Percentiles rank a stretch among this genome's conserved stretches.
These are phyloP conservation scores for Tragopan temminckii DNA, from an alignment of 2,797 vertebrate species.

Conservation along the genomic window DNA sequence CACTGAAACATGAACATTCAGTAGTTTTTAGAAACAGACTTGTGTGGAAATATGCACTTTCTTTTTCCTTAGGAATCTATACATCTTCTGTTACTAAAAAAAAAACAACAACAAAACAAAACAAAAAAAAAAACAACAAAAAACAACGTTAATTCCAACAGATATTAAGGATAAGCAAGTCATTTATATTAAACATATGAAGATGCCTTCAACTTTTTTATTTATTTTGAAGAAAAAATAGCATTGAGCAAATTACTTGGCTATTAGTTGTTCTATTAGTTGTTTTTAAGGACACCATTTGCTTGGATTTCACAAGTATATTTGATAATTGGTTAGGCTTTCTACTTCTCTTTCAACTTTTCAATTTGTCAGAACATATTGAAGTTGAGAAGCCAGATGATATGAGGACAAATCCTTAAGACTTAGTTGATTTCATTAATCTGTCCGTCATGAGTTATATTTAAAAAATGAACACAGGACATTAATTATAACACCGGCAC, in stretches of 20 bases:
- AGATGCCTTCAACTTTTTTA: not conserved
- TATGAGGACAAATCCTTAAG: not conserved
- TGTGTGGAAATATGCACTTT: not conserved
- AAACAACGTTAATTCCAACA: not conserved
- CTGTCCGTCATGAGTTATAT: not conserved
- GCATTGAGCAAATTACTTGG: not conserved
- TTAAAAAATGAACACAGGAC: slow-evolving; percentile 2
- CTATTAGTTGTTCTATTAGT: accelerated
- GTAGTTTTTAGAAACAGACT: not conserved
- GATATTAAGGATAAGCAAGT: not conserved
- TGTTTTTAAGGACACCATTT: not conserved
- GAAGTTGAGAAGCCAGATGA: slow-evolving; percentile 50
- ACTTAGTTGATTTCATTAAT: not conserved
- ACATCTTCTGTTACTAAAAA: not conserved
- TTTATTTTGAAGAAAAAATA: not conserved
- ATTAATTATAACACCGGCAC: not conserved
- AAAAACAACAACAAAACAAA: not conserved
- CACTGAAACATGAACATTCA: slow-evolving; percentile 16
- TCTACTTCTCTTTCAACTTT: not conserved
- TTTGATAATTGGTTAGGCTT: slow-evolving; percentile 1
- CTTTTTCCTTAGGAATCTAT: not conserved
- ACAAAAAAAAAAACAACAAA: not conserved
- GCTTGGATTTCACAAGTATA: not conserved
- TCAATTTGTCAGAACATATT: slow-evolving; percentile 28
- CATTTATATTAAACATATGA: not conserved